These are phyloP conservation scores for Aphrocallistes beatrix DNA, from an alignment of 37 sponge, comb jelly and placozoan species.

Conservation along the genomic window DNA sequence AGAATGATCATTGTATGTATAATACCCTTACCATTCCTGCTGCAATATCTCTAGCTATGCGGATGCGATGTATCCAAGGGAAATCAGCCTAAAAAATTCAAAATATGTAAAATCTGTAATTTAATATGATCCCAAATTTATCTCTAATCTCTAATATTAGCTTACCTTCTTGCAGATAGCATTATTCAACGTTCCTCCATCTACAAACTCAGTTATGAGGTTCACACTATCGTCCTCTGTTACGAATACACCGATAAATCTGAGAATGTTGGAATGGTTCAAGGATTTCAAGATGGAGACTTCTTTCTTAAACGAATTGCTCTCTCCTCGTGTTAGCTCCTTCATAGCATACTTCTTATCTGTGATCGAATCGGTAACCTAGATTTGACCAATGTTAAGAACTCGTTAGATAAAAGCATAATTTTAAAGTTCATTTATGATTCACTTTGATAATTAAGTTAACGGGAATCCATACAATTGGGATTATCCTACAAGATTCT, in stretches of 20 bases:
- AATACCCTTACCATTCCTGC: constrained; percentile 66
- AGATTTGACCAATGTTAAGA: background rate
- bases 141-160: background rate
- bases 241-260: constrained; percentile 63
- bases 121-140: too few species aligned
- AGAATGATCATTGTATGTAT: background rate
- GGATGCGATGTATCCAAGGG: constrained; percentile 40
- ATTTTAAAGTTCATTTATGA: too few species aligned
- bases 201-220: constrained; percentile 57
- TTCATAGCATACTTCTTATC: constrained; percentile 6
- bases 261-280: constrained; percentile 59
- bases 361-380: background rate
- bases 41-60: constrained; percentile 70
- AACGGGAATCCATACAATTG: background rate
- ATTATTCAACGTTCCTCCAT: constrained; percentile 70
- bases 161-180: constrained; percentile 32
- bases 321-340: background rate
- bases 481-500: background rate
- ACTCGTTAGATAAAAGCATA: too few species aligned
- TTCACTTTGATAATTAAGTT: too few species aligned
- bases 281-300: constrained; percentile 51
- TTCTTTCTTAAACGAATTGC: constrained; percentile 21
- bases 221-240: constrained; percentile 43
- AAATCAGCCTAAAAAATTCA: constrained; percentile 25
- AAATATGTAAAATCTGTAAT: background rate